Conservation (phyloP, 1,140 invertebrate species). For the Meteorus sp. region DNA sequence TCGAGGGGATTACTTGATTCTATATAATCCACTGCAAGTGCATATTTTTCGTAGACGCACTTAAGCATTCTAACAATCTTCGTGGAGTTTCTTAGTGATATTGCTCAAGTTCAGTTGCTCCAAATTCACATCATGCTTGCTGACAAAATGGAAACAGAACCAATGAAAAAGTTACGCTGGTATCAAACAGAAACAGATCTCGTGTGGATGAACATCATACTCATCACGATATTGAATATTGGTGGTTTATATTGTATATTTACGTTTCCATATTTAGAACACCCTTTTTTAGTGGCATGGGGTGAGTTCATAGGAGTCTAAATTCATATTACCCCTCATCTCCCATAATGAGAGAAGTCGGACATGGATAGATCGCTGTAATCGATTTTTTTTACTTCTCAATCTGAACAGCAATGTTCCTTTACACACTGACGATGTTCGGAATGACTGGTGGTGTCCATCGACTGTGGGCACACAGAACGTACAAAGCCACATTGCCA, state of each 20-base stretch:
- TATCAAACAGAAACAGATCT: slow-evolving; percentile 61
- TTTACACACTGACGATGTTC: slow-evolving; percentile 74
- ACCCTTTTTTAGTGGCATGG: slow-evolving; percentile 18
- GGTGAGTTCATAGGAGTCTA: too few relatives aligned
- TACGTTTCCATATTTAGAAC: slow-evolving; percentile 5
- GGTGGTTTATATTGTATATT: slow-evolving; percentile 82
- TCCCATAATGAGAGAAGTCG: not conserved
- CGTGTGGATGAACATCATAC: slow-evolving; percentile 91
- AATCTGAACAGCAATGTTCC: slow-evolving; percentile 44
- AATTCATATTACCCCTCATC: too few relatives aligned
- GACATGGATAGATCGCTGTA: not conserved
- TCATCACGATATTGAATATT: slow-evolving; percentile 84
- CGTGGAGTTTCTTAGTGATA: too few relatives aligned
- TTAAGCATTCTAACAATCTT: too few relatives aligned
- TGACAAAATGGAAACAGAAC: not conserved
- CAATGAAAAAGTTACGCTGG: not conserved
- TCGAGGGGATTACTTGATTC: too few relatives aligned
- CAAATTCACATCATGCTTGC: too few relatives aligned
- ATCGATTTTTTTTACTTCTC: slow-evolving; percentile 60
- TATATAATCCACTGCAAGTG: too few relatives aligned
- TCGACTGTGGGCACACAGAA: slow-evolving; percentile 89
- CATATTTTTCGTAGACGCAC: too few relatives aligned
- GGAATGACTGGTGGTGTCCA: slow-evolving; percentile 94
- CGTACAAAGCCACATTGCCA: slow-evolving; percentile 92
- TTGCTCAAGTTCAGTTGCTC: too few relatives aligned